Evolutionary conservation across 2,113 vertebrate genomes (phyloP), one percentile per base, ranked within the genome.

Genomic region (Grantiella picta): DNA sequence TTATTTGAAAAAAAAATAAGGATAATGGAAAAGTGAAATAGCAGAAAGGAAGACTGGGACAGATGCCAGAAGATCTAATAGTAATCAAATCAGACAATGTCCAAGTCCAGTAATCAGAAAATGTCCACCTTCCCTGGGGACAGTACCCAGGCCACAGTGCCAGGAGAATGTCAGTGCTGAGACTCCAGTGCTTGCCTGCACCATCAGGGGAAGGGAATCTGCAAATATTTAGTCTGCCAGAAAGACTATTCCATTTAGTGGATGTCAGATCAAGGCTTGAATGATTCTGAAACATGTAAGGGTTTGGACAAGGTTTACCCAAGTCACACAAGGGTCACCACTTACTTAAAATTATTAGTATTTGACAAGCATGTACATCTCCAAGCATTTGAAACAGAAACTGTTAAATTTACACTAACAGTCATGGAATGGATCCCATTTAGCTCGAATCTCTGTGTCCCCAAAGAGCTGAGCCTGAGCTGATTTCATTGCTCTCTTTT

Each of bases 171-270:
- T 95, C 89, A 90, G 65, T 79, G 77, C 86, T 59, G 56, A 81
- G 90, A 75, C 49, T 89, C 91, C 68, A 80, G 59, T 1, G 0
- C 33, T 89, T n/a, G 81, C 64, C 84, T 92, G 38, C 57, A 35
- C 85, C 61, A 60, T 61, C 4, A 10, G 66, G 36, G 54, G 86
- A 91, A 93, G 94, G 50, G 84, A 92, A 96, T 96, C 96, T 97
- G 92, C 86, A 94, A 95, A 97, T 96, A 96, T 97, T 97, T 97
- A 96, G 88, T 94, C 94, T 97, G 94, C 92, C 73, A 92, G 92
- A 89, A 96, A 96, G 76, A 71, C 83, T 90, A 38, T 64, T 92
- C 64, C 88, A 96, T 86, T 92, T 77, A 93, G 75, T 12, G 63
- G 24, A 86, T 89, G 93, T 87, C 88, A 97, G 96, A 96, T 96